phyloP scores from a whole-genome alignment of 2,113 vertebrate genomes.

The Rutilus rutilus region DNA sequence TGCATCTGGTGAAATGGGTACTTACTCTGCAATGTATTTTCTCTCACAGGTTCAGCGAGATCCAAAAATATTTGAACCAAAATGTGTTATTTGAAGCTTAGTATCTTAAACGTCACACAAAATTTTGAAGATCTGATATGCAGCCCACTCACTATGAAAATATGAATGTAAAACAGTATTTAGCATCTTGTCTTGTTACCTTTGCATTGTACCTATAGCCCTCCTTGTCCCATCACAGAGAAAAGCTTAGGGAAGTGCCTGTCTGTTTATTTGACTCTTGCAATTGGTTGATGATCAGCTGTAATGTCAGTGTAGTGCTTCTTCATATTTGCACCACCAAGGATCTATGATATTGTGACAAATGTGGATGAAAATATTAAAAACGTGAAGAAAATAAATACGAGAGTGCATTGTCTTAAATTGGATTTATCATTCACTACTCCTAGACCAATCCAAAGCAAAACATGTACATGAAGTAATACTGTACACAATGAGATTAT shows the following conservation, averaged over 20 bases:
- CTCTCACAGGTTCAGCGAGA: not conserved
- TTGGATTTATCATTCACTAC: not conserved
- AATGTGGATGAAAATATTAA: constrained; percentile 67
- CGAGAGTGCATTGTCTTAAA: not conserved
- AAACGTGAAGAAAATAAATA: constrained; percentile 40
- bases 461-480: not conserved
- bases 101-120: too few species aligned
- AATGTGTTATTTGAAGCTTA: not conserved
- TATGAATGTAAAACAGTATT: constrained; percentile 28
- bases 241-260: constrained; percentile 66
- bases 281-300: constrained; percentile 59
- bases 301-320: constrained; percentile 67
- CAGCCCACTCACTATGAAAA: not conserved
- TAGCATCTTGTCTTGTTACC: constrained; percentile 23
- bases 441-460: not conserved
- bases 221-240: not conserved
- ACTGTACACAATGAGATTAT: not conserved
- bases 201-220: not conserved
- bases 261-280: constrained; percentile 57
- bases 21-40: not conserved
- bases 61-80: not conserved
- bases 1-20: not conserved
- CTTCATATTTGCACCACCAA: constrained; percentile 67
- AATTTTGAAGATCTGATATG: not conserved
- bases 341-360: constrained; percentile 72